Percentiles rank a stretch among this genome's conserved stretches.
Evolutionary conservation across 1,140 invertebrate species (phyloP).

Genomic region (Zeugodacus cucurbitae): DNA sequence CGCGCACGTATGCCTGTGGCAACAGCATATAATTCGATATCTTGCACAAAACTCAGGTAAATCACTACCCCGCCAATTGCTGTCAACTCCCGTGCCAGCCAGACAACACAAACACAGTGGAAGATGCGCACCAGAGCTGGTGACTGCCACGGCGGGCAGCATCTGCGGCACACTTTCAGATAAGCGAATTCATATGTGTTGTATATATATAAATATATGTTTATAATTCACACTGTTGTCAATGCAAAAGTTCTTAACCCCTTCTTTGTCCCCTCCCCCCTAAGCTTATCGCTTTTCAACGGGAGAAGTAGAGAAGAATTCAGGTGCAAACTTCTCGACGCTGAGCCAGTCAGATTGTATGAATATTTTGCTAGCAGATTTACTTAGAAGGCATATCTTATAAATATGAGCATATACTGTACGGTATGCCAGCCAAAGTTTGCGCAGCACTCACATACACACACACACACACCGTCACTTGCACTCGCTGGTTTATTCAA

Average conservation of each 20-base stretch:
- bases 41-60: not conserved
- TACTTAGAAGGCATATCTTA: not conserved
- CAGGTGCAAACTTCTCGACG: not conserved
- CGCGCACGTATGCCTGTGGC: not conserved
- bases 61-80: not conserved
- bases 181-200: not conserved
- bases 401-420: not conserved
- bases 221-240: not conserved
- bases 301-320: too few species aligned
- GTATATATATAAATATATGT: not conserved
- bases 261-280: not conserved
- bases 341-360: not conserved
- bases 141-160: not conserved
- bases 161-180: not conserved
- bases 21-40: not conserved
- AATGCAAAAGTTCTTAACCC: conserved; percentile 1
- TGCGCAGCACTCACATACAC: not conserved
- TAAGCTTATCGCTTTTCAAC: not conserved
- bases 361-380: conserved; percentile 6
- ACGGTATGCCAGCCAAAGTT: conserved; percentile 16
- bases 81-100: not conserved
- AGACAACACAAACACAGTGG: not conserved
- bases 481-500: not conserved
- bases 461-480: not conserved
- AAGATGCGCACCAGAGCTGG: not conserved